Percentiles rank a stretch among this genome's conserved stretches.
Evolutionary conservation across 2,113 vertebrate genomes (phyloP).

Genomic region (Sceloporus undulatus): DNA sequence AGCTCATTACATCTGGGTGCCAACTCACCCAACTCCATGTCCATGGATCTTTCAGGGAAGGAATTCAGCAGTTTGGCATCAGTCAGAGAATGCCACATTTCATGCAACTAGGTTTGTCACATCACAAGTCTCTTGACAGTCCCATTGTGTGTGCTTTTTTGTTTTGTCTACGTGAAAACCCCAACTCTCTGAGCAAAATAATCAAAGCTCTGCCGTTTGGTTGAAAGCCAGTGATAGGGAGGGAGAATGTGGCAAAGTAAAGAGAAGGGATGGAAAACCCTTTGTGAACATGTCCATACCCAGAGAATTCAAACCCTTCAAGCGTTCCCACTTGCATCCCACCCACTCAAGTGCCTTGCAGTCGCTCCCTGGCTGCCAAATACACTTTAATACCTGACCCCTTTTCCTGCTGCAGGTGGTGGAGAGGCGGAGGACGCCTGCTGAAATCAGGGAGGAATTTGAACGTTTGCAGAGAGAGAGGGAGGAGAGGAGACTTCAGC

Average conservation of each 20-base stretch:
- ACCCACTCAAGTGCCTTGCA: background rate
- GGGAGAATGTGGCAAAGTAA: background rate
- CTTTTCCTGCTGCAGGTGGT: slow-evolving; percentile 84
- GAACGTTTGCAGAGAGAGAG: slow-evolving; percentile 94
- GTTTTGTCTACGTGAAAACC: background rate
- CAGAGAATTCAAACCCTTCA: background rate
- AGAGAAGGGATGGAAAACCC: background rate
- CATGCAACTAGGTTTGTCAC: background rate
- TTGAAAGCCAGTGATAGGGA: background rate
- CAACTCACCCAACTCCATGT: too few species aligned
- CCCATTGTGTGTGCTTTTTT: background rate
- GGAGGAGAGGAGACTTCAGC: slow-evolving; percentile 93
- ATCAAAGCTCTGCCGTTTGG: background rate
- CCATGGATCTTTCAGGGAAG: too few species aligned
- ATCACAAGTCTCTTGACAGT: background rate
- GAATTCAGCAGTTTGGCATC: too few species aligned
- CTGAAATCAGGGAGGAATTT: slow-evolving; percentile 96
- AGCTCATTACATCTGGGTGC: too few species aligned
- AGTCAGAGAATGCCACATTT: background rate
- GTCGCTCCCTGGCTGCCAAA: background rate
- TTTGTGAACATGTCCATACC: background rate
- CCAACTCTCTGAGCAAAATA: background rate
- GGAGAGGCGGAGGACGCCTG: slow-evolving; percentile 92
- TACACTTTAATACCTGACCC: background rate
- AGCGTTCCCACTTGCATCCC: too few species aligned